Conservation (phyloP, 2,797 vertebrate genomes). For the Loris lydekkerianus region DNA sequence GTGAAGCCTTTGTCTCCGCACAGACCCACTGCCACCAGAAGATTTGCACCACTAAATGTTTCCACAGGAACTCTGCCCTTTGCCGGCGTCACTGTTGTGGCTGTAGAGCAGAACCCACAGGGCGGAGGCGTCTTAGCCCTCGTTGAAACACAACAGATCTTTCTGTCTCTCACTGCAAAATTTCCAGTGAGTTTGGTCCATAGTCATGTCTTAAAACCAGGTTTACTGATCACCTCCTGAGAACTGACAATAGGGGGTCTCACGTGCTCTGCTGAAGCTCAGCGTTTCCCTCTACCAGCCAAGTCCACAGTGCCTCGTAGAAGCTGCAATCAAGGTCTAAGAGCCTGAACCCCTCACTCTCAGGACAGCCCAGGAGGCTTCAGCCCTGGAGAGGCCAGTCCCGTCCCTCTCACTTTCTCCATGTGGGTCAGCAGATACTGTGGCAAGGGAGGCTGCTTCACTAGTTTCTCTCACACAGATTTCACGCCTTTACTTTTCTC, state of each 20-base stretch:
- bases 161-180: constrained; percentile 80
- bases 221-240: not conserved
- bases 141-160: constrained; percentile 77
- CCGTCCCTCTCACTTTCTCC: not conserved
- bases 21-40: constrained; percentile 61
- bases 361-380: not conserved
- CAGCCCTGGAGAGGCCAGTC: not conserved
- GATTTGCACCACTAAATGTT: constrained; percentile 83
- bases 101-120: constrained; percentile 78
- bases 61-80: constrained; percentile 88
- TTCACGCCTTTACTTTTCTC: constrained; percentile 19
- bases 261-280: not conserved
- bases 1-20: constrained; percentile 51
- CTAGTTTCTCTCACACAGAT: not conserved
- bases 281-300: not conserved
- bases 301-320: not conserved
- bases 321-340: not conserved
- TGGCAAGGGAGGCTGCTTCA: not conserved
- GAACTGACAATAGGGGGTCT: not conserved
- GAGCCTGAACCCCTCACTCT: not conserved
- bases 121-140: constrained; percentile 77
- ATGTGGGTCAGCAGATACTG: not conserved
- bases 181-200: constrained; percentile 85
- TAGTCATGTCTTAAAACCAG: not conserved
- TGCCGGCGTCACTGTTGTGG: constrained; percentile 85